A percentile compares a stretch with the other conserved stretches of the same genome.
Conservation (phyloP, 2,888 invertebrate species). For the Agrochola litura region DNA sequence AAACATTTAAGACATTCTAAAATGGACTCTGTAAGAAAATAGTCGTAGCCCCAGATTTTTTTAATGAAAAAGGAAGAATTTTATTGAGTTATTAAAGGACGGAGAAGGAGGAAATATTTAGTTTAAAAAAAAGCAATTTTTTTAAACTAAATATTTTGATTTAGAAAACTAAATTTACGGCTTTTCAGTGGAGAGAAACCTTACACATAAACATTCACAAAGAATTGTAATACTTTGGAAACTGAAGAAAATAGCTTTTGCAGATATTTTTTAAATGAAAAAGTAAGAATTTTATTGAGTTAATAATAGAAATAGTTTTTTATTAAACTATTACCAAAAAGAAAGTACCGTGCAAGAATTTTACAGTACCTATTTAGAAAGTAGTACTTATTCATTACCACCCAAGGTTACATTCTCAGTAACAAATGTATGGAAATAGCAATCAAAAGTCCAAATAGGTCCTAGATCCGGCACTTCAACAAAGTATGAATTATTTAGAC, state of each 20-base stretch:
- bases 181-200: too few species aligned
- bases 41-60: too few species aligned
- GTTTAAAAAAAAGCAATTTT: too few species aligned
- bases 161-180: too few species aligned
- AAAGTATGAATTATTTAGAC: slow-evolving; percentile 75
- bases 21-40: too few species aligned
- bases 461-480: slow-evolving; percentile 28
- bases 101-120: too few species aligned
- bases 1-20: too few species aligned
- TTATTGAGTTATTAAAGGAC: too few species aligned
- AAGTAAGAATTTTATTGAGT: neutral
- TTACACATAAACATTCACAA: too few species aligned
- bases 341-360: neutral
- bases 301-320: neutral
- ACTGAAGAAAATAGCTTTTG: neutral
- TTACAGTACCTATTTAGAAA: neutral
- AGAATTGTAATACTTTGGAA: neutral
- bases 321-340: too few species aligned
- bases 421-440: slow-evolving; percentile 18
- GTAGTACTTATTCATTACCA: neutral
- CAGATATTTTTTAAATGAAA: neutral
- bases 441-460: slow-evolving; percentile 29
- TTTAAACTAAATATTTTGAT: too few species aligned
- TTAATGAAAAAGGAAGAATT: too few species aligned
- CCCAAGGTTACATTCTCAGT: neutral